A percentile compares a stretch with the other conserved stretches of the same genome.
These are phyloP conservation scores for Malacoctenus gilli DNA, from an alignment of 2,797 vertebrate species.

Conservation along the genomic window DNA sequence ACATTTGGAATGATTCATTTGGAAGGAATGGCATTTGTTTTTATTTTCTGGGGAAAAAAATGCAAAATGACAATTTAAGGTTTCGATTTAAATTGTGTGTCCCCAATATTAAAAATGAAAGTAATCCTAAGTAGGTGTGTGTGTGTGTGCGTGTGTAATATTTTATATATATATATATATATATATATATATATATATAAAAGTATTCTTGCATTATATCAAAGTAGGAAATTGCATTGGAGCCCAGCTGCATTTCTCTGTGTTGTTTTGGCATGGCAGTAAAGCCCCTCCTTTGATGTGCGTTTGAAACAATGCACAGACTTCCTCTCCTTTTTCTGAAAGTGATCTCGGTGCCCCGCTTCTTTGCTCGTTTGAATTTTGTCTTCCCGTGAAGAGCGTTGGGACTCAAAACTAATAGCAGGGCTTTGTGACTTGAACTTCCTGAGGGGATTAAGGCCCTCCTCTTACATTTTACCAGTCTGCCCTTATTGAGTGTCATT, in stretches of 20 bases:
- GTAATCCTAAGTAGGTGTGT: too few species aligned
- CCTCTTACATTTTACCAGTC: conserved; percentile 48
- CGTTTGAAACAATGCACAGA: neutral
- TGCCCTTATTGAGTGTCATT: conserved; percentile 66
- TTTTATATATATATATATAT: too few species aligned
- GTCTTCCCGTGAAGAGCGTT: conserved; percentile 15
- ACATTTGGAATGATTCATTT: too few species aligned
- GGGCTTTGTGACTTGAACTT: conserved; percentile 52
- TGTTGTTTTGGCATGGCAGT: neutral
- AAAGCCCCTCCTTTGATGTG: neutral
- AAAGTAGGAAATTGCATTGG: neutral
- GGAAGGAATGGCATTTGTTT: too few species aligned
- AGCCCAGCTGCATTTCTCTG: neutral
- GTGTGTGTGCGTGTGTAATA: too few species aligned
- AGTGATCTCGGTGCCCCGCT: conserved; percentile 2
- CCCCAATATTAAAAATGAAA: too few species aligned
- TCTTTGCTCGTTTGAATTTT: conserved; percentile 22
- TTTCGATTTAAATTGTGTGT: too few species aligned
- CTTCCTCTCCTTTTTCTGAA: neutral
- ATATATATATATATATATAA: too few species aligned
- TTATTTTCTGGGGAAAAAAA: too few species aligned
- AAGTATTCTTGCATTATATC: neutral
- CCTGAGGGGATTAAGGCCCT: conserved; percentile 52
- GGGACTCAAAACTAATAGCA: conserved; percentile 41
- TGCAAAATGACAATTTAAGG: too few species aligned